Evolutionary conservation across 1,140 invertebrate genomes (phyloP), one percentile per base, ranked within the genome.

Genomic region (Brachionus paranguensis): DNA sequence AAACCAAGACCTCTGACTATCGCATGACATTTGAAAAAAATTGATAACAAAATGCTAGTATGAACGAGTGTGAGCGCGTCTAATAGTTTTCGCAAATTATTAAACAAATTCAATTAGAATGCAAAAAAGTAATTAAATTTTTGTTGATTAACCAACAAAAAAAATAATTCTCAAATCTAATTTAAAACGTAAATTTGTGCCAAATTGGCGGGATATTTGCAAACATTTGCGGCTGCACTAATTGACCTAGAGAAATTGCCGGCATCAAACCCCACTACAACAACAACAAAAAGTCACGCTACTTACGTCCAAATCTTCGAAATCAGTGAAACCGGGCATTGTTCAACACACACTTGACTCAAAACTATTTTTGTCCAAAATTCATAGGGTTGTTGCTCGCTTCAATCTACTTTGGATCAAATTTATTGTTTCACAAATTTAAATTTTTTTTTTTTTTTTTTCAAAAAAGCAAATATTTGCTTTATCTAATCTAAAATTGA

Each of bases 301-400:
- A 60, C 78, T 81, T 65, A 81, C 78, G 41, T 81, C 78, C 20
- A 81, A 81, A 64, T 81, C 78, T 64, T 81, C 78, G 14, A 81
- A 81, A n/a, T 81, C 78, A 68, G 12, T 37, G 27, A 81, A 81
- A 81, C 78, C 78, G 78, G 78, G 53, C 78, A 81, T 81, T 81
- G 1, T 79, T 68, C 14, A 20, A 24, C 20, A 27, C 24, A 27
- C 43, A 27, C 24, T 76, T 76, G 72, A 29, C 53, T 41, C 45
- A 45, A 43, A 24, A 68, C 4, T 3, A 68, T 33, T 14, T 68
- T 68, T 68, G 3, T 47, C 45, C 37, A 74, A 74, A 41, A 41
- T 74, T 76, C 72, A 76, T 76, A 76, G 5, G 33, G 37, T 70
- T 70, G 27, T 47, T n/a, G 4, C 12, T 50, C 50, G 8, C 3